phyloP scores from a whole-genome alignment of 2,888 invertebrate species.

The Plebejus melissa region DNA sequence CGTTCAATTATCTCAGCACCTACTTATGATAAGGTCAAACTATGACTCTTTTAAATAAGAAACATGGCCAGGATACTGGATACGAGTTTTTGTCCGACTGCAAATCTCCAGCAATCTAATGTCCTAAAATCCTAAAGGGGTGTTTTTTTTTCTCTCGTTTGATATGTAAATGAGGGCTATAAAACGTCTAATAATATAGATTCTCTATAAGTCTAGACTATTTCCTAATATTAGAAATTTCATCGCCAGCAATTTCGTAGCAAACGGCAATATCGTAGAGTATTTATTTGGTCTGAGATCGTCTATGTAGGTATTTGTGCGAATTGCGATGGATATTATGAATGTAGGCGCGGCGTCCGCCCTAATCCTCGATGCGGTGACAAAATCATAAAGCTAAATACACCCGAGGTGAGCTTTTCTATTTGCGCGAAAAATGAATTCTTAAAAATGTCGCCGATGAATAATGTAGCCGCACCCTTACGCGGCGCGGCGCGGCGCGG shows the following conservation, averaged over 20 bases:
- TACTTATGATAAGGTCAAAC: not conserved
- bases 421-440: not conserved
- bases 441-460: not conserved
- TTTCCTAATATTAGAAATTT: not conserved
- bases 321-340: conserved; percentile 9
- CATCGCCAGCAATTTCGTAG: not conserved
- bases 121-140: not conserved
- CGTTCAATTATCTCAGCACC: not conserved
- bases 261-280: not conserved
- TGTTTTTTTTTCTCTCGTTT: not conserved
- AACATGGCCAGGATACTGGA: not conserved
- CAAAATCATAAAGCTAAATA: not conserved
- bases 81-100: not conserved
- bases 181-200: not conserved
- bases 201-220: not conserved
- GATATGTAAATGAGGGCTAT: not conserved
- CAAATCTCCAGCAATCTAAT: not conserved
- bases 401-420: not conserved
- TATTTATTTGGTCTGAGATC: no score
- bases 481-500: no score
- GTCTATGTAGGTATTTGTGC: not conserved
- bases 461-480: not conserved
- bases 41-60: not conserved
- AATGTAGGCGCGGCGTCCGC: not conserved
- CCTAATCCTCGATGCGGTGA: not conserved